These are phyloP conservation scores for Thunnus albacares DNA, from an alignment of 2,797 vertebrate species.

Conservation along the genomic window DNA sequence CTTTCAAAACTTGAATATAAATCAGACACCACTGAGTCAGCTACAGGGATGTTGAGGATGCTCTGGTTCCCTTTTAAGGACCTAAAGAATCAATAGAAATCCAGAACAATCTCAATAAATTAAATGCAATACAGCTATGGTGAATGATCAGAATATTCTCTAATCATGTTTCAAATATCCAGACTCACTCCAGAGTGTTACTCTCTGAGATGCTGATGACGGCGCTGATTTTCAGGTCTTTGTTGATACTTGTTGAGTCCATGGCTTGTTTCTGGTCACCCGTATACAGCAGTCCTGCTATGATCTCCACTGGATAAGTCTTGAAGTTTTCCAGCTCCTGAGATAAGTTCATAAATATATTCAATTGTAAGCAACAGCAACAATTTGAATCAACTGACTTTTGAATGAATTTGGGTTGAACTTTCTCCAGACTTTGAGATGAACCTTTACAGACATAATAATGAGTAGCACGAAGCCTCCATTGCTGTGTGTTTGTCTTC, in stretches of 20 bases:
- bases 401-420: no score
- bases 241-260: conserved; percentile 79
- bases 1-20: conserved; percentile 81
- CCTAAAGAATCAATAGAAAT: conserved; percentile 33
- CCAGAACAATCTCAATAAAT: not conserved
- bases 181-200: conserved; percentile 75
- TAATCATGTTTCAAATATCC: not conserved
- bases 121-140: not conserved
- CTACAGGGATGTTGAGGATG: conserved; percentile 83
- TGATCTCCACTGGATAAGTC: conserved; percentile 90
- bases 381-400: no score
- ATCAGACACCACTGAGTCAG: conserved; percentile 78
- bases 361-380: no score
- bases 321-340: conserved; percentile 91
- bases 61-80: conserved; percentile 35
- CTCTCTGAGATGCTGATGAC: conserved; percentile 87
- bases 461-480: no score
- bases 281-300: conserved; percentile 88
- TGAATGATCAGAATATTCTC: not conserved
- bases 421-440: no score
- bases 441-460: no score
- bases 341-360: conserved; percentile 9
- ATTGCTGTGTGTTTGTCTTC: not conserved
- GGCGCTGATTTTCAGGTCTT: conserved; percentile 89
- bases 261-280: conserved; percentile 87